A percentile compares a stretch with the other conserved stretches of the same genome.
phyloP scores from a whole-genome alignment of 2,888 invertebrate species.

The Megamerina dolium region DNA sequence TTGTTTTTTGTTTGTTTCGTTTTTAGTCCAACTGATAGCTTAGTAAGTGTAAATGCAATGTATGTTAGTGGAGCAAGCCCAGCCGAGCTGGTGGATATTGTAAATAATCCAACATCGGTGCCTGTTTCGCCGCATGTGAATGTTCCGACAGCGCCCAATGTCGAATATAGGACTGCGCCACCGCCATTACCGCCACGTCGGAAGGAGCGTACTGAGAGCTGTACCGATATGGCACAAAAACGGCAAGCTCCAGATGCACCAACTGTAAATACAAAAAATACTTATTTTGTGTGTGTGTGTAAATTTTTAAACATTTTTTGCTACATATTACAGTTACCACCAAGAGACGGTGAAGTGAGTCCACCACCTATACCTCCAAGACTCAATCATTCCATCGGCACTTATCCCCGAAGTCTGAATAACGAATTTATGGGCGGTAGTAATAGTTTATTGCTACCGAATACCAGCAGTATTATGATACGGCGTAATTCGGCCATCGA shows the following conservation, averaged over 20 bases:
- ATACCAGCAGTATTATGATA: conserved; percentile 55
- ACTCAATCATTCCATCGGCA: conserved; percentile 30
- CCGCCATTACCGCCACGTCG: conserved; percentile 47
- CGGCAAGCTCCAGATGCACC: conserved; percentile 65
- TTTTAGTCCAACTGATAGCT: conserved; percentile 36
- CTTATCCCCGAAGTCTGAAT: conserved; percentile 27
- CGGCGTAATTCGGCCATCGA: conserved; percentile 53
- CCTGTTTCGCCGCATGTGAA: conserved; percentile 50
- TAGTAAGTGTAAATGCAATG: conserved; percentile 16
- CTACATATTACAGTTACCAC: conserved; percentile 56
- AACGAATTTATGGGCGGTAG: conserved; percentile 45
- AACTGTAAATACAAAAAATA: conserved; percentile 39
- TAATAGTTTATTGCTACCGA: conserved; percentile 51
- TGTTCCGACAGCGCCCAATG: conserved; percentile 41
- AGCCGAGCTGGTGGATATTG: conserved; percentile 28
- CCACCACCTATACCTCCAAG: conserved; percentile 64
- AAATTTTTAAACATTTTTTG: neutral
- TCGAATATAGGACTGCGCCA: conserved; percentile 41
- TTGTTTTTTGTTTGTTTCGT: neutral
- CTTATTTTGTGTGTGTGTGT: neutral
- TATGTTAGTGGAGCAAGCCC: conserved; percentile 27
- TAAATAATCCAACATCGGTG: conserved; percentile 31
- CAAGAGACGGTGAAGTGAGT: conserved; percentile 61
- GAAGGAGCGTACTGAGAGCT: conserved; percentile 43
- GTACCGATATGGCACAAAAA: conserved; percentile 45